These are phyloP conservation scores for Encarsia formosa DNA, from an alignment of 2,888 invertebrate species.

Conservation along the genomic window DNA sequence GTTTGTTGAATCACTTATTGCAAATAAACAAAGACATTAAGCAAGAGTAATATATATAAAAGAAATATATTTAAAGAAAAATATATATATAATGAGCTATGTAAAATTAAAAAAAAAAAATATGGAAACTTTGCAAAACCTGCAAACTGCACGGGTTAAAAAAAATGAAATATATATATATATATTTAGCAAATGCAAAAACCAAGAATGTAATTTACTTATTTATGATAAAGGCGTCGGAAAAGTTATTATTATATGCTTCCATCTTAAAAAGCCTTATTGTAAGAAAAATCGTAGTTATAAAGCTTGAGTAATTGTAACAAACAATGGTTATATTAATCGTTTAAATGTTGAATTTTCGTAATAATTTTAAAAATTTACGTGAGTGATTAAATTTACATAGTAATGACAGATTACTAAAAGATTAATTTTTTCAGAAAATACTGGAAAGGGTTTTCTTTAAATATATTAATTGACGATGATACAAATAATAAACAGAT, in stretches of 20 bases:
- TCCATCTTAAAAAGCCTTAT: slow-evolving; percentile 45
- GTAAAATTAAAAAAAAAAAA: slow-evolving; percentile 14
- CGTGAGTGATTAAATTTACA: too few species aligned
- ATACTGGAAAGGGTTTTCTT: slow-evolving; percentile 1
- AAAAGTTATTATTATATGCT: slow-evolving; percentile 34
- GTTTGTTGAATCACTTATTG: slow-evolving; percentile 24
- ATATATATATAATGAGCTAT: slow-evolving; percentile 12
- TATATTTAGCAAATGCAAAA: too few species aligned
- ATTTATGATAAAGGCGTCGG: too few species aligned
- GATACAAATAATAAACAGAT: too few species aligned
- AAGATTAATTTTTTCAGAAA: neutral
- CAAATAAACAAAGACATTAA: slow-evolving; percentile 16
- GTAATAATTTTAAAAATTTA: slow-evolving; percentile 25
- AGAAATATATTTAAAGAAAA: slow-evolving; percentile 16
- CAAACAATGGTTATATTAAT: slow-evolving; percentile 33
- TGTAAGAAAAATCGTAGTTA: slow-evolving; percentile 36
- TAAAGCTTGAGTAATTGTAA: slow-evolving; percentile 34
- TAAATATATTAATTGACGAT: slow-evolving; percentile 5
- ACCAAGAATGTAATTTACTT: too few species aligned
- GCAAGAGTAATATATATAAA: slow-evolving; percentile 10
- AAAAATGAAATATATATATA: too few species aligned
- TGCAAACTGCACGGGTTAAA: too few species aligned
- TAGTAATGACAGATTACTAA: too few species aligned
- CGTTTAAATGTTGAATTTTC: slow-evolving; percentile 25
- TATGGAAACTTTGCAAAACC: slow-evolving; percentile 9